Evolutionary conservation across 2,888 invertebrate genomes (phyloP), one percentile per base, ranked within the genome.

Genomic region (Cosmia pyralina): DNA sequence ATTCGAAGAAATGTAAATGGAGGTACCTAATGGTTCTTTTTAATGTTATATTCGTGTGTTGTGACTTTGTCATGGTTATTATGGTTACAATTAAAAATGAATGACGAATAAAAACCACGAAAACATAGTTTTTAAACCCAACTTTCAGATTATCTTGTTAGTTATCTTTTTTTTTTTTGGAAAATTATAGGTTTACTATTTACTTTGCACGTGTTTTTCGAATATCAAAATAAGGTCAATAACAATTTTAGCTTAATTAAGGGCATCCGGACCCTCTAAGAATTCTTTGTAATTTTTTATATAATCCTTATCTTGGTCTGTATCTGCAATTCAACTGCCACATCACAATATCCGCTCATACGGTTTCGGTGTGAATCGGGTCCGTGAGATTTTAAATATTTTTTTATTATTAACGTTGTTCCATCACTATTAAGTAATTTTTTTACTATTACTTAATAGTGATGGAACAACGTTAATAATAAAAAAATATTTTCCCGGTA

Each of bases 1-100:
- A 41, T 82, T 77, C 66, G 8, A 34, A 44, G 77, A 77, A 79
- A 82, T 55, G 17, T 48, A 46, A 55, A 80, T 67, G n/a, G 28
- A 38, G 4, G 11, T 19, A n/a, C 17, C 0, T 75, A 74, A 74
- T 80, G n/a, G 38, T 38, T 11, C 3, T 38, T 48, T 63, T 38
- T 44, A 38, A 59, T 10, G 48, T 13, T 28, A 0, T 15, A 19
- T 44, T 72, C 22, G 59, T 71, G 15, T 60, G 41, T 50, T 34
- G 41, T 13, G 44, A 34, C 4, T 34, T 53, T 60, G 60, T 60
- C 15, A 57, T 50, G 19, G 28, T 65, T 17, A 46, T 22, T 52
- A 41, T 41, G 28, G 17, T 69, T n/a, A 28, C 7, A 22, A 28
- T 74, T 46, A 19, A 28, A 28, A 71, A 8, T 41, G 10, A 22